Conservation (phyloP, 2,797 vertebrate genomes). For the Acomys russatus region DNA sequence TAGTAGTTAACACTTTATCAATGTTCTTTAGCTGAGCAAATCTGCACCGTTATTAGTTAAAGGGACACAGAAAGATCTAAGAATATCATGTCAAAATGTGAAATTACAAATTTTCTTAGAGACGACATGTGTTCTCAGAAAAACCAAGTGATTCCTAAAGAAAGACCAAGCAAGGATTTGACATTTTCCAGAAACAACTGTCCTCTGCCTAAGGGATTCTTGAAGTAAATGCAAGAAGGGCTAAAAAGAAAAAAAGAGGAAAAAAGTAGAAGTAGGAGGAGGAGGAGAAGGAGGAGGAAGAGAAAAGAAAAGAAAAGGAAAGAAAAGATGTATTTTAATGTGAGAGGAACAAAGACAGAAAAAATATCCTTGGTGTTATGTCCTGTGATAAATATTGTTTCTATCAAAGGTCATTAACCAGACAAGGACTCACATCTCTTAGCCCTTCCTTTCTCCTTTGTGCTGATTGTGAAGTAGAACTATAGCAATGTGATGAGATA, state of each 20-base stretch:
- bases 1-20: slow-evolving; percentile 1
- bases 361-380: neutral
- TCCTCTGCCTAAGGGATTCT: neutral
- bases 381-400: neutral
- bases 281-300: no score
- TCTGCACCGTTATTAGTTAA: neutral
- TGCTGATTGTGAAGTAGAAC: neutral
- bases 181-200: neutral
- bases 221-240: neutral
- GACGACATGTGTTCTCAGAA: neutral
- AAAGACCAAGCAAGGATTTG: neutral
- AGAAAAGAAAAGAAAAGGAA: neutral
- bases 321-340: neutral
- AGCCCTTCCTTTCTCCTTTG: neutral
- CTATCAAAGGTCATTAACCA: neutral
- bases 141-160: slow-evolving; percentile 17
- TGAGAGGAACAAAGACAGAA: neutral
- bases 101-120: neutral
- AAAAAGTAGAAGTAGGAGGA: no score
- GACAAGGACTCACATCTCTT: neutral
- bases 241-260: neutral
- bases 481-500: neutral
- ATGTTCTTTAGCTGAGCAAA: neutral
- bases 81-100: neutral
- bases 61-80: neutral